phyloP scores from a whole-genome alignment of 2,888 invertebrate genomes.

The Orthosia cruda region DNA sequence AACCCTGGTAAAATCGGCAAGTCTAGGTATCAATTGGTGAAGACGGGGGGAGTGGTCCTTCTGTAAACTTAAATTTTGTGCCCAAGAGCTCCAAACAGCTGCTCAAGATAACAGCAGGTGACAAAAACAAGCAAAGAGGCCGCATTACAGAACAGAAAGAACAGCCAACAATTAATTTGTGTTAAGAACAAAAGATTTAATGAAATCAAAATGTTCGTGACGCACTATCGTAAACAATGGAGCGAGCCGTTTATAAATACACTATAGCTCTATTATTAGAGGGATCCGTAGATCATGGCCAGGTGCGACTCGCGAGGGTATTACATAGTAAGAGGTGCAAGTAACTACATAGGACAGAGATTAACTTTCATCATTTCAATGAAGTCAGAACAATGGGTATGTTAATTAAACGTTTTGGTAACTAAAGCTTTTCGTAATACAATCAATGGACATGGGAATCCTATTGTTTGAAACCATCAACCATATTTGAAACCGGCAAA shows the following conservation, averaged over 20 bases:
- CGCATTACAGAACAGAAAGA: constrained; percentile 34
- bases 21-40: too few relatives aligned
- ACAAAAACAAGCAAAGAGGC: constrained; percentile 38
- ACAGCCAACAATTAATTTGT: constrained; percentile 50
- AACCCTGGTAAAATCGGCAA: too few relatives aligned
- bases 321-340: constrained; percentile 23
- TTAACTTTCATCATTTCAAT: constrained; percentile 45
- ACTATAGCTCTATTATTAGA: constrained; percentile 51
- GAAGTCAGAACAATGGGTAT: constrained; percentile 32
- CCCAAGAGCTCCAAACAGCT: constrained; percentile 11
- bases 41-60: too few relatives aligned
- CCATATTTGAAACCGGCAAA: constrained; percentile 13
- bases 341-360: neutral
- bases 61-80: too few relatives aligned
- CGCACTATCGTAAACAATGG: constrained; percentile 64
- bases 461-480: constrained; percentile 21
- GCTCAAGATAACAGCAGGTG: constrained; percentile 30
- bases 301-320: constrained; percentile 38
- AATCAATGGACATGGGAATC: constrained; percentile 19
- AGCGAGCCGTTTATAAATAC: constrained; percentile 49
- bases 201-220: constrained; percentile 63
- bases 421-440: neutral
- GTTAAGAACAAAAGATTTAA: constrained; percentile 64
- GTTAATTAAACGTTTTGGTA: constrained; percentile 5
- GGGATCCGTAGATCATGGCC: constrained; percentile 42